Evolutionary conservation across 2,888 invertebrate species (phyloP).

Genomic region (Xestobium rufovillosum): DNA sequence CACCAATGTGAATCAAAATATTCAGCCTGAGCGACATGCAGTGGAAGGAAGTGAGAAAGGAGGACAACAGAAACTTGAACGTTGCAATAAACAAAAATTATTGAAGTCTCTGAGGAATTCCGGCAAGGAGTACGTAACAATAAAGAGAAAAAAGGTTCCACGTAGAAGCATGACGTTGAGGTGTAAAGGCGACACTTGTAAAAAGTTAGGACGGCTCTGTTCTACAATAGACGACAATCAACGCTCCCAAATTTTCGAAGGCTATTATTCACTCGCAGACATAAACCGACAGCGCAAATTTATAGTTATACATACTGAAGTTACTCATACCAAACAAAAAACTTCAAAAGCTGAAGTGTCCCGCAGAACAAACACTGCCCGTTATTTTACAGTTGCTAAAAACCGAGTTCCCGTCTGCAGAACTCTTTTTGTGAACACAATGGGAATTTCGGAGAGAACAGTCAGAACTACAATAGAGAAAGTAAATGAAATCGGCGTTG

Average conservation of each 20-base stretch:
- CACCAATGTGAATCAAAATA: not conserved
- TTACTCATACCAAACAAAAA: not conserved
- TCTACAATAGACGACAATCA: not conserved
- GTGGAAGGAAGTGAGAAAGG: constrained; percentile 1
- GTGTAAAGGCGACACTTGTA: constrained; percentile 1
- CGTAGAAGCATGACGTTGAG: not conserved
- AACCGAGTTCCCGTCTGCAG: constrained; percentile 1
- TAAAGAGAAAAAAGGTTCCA: not conserved
- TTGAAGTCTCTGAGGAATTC: not conserved
- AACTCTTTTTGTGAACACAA: not conserved
- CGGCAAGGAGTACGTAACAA: constrained; percentile 2
- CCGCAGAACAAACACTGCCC: not conserved
- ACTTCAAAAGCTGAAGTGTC: not conserved
- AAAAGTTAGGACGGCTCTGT: not conserved
- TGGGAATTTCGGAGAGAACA: not conserved
- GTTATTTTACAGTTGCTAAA: not conserved
- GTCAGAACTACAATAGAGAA: constrained; percentile 1
- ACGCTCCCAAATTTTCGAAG: not conserved
- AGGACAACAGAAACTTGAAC: not conserved
- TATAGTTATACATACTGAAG: constrained; percentile 4
- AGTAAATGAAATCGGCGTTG: not conserved
- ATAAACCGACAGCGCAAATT: constrained; percentile 1
- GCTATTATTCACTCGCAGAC: not conserved
- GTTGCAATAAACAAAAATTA: not conserved
- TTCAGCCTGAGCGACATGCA: not conserved